phyloP scores from a whole-genome alignment of 2,888 invertebrate species.

The Alsophila aescularia region DNA sequence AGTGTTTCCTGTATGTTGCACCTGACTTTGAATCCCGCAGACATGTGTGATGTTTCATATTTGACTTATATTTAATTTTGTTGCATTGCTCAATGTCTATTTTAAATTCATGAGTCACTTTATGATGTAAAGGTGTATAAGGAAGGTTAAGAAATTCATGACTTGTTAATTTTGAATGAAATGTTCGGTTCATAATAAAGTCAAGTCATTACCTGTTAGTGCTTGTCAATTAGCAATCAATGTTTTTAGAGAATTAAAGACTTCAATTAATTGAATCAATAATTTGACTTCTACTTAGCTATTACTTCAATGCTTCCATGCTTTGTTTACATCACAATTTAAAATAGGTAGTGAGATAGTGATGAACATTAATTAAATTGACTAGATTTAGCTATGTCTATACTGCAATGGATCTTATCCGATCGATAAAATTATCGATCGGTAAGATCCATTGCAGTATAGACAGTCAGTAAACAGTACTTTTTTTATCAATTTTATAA shows the following conservation, averaged over 20 bases:
- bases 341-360: not conserved
- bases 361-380: too few species aligned
- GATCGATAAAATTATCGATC: too few species aligned
- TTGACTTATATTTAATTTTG: slow-evolving; percentile 18
- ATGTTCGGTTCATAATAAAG: slow-evolving; percentile 8
- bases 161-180: slow-evolving; percentile 23
- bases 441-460: too few species aligned
- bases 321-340: not conserved
- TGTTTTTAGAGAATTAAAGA: not conserved
- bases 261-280: not conserved
- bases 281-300: not conserved
- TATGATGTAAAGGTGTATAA: not conserved
- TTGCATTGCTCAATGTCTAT: not conserved
- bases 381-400: too few species aligned
- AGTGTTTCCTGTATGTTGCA: slow-evolving; percentile 69
- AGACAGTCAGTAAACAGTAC: too few species aligned
- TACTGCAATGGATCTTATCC: too few species aligned
- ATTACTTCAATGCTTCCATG: not conserved
- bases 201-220: not conserved
- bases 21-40: slow-evolving; percentile 49
- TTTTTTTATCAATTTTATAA: too few species aligned
- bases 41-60: slow-evolving; percentile 31
- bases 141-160: slow-evolving; percentile 5
- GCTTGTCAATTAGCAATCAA: not conserved
- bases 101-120: not conserved